A percentile compares a stretch with the other conserved stretches of the same genome.
Conservation (phyloP, 2,888 invertebrate species). For the Heliothis peltigera region DNA sequence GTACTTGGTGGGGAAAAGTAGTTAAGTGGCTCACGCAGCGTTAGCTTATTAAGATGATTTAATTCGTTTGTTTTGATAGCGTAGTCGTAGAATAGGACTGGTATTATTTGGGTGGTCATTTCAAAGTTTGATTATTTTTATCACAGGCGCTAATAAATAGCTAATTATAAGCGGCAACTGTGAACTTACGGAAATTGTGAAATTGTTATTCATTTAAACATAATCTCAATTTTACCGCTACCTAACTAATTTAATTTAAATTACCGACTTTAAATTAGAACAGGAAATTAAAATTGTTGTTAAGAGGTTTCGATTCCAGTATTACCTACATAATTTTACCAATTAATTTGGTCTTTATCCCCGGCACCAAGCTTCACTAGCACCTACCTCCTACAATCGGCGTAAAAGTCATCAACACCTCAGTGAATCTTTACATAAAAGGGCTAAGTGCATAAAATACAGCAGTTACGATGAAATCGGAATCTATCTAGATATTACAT, state of each 20-base stretch:
- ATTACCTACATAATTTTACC: neutral
- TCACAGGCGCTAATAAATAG: neutral
- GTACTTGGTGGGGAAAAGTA: slow-evolving; percentile 66
- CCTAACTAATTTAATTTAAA: slow-evolving; percentile 6
- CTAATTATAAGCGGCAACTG: too few species aligned
- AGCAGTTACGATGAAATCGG: slow-evolving; percentile 4
- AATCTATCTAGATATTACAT: too few species aligned
- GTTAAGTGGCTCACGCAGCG: slow-evolving; percentile 41
- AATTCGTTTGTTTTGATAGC: slow-evolving; percentile 27
- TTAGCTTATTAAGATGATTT: slow-evolving; percentile 14
- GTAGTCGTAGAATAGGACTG: neutral
- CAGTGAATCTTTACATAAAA: slow-evolving; percentile 12
- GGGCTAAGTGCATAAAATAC: slow-evolving; percentile 6
- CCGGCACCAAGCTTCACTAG: too few species aligned
- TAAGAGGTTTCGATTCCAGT: neutral
- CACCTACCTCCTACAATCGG: neutral
- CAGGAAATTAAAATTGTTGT: slow-evolving; percentile 23
- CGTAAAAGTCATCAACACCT: slow-evolving; percentile 10
- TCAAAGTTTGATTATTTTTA: neutral
- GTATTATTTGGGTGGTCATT: neutral
- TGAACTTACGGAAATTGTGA: slow-evolving; percentile 3
- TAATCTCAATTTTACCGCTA: neutral
- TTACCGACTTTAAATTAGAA: neutral
- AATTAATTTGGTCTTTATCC: slow-evolving; percentile 5
- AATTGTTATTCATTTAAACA: slow-evolving; percentile 3